Base-by-base conservation (phyloP, 23 tunicate genomes). In the Clavelina lepadiformis region DNA sequence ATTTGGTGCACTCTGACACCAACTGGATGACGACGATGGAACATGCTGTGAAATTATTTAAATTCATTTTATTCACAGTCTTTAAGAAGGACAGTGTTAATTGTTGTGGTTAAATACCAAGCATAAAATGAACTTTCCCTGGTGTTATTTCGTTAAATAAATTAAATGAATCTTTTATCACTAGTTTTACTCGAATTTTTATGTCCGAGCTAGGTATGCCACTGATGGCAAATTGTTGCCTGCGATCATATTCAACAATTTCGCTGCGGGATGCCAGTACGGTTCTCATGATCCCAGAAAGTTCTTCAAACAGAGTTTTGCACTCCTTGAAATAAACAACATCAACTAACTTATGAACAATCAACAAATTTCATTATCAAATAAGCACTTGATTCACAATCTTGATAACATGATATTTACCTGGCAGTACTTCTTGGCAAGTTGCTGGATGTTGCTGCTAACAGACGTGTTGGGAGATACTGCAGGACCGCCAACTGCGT, bases 191-290 rank as follows among this genome's bases (percentile, higher is more conserved):
- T 35, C 75, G 60, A 18, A 18, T 27, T 23, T 68, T 68, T 2
- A 61, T 27, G 45, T 51, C 74, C 18, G 41, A 15, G 63, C 7
- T 37, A 44, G 31, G n/a, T 4, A 26, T 55, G 33, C 72, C 79
- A 2, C 51, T 71, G 58, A 71, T 69, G 26, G 79, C 64, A 13
- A 69, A 22, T 45, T 64, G 76, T 33, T 89, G 97, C 22, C 89
- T 53, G 31, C 55, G 72, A 64, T 89, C 97, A 55, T 81, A 89
- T 55, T 89, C 89, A 23, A 89, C 73, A 3, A 89, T 75, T 62
- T 81, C 89, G 41, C 76, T 81, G 35, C 97, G 71, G 0, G 97
- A 89, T 3, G 89, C 97, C 1, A 89, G 69, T 15, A 89, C 89
- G 0, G 97, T 89, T 36, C 81, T 49, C 76, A 89, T 77, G 57